Evolutionary conservation across 2,797 vertebrate genomes (phyloP), one percentile per base, ranked within the genome.

Genomic region (Tinamus major): DNA sequence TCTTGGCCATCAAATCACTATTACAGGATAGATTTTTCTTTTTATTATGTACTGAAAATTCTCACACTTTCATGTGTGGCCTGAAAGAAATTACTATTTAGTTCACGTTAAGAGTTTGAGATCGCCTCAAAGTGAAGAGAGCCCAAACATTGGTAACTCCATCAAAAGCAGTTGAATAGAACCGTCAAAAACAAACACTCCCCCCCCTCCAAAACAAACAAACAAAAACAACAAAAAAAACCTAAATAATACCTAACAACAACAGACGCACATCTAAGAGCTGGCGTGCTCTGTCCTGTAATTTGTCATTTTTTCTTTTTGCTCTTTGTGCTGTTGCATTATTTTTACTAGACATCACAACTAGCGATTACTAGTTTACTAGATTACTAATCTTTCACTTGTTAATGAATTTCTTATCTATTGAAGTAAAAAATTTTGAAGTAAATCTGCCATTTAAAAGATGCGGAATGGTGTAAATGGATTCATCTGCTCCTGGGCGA

Each of bases 131-230:
- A 87, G 64, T 64, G 39, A 81, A 91, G 16, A 15, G 55, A 81
- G 61, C 48, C 29, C 41, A 87, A 59, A 75, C 55, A 20, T 61
- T 51, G 77, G 35, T 56, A 80, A 42, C 11, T 76, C 49, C 48
- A 61, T 63, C 69, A 74, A 83, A 89, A 93, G 44, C 26, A 83
- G 56, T 29, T 46, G 72, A 83, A 80, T 82, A 55, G 84, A 80
- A 53, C 37, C 65, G 19, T 86, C 23, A 48, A 79, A 86, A 87
- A 6, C 26, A 15, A 29, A 53, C 20, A 7, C 42, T 15, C 42
- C 39, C 42, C 15, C 42, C 42, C 14, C 42, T 17, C 15, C 42
- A 13, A 39, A 39, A 39, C 8, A 39, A 39, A 39, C 8, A 39
- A 39, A 39, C 8, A 9, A 2, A 17, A 63, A 39, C 7, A 75